Conservation (phyloP, 1,140 invertebrate species). For the Zelostemma sp. region DNA sequence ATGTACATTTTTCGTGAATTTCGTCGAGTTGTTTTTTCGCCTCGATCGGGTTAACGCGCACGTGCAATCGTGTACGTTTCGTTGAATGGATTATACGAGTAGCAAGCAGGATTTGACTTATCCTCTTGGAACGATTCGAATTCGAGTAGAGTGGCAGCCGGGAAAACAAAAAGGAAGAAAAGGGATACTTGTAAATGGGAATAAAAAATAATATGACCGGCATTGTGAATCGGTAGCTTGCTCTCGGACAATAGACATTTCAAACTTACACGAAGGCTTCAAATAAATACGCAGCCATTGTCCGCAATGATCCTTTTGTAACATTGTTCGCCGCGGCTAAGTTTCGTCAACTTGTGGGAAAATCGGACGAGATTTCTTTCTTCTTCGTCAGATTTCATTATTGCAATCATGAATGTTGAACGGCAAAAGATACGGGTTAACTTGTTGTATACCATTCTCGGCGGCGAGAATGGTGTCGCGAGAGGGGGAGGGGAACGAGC, state of each 20-base stretch:
- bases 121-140: conserved; percentile 1
- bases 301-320: conserved; percentile 22
- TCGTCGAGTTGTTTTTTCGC: too few species aligned
- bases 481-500: neutral
- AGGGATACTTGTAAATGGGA: conserved; percentile 18
- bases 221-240: conserved; percentile 15
- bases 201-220: conserved; percentile 9
- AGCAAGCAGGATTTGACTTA: conserved; percentile 10
- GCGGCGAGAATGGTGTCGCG: conserved; percentile 13
- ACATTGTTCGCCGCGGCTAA: conserved; percentile 14
- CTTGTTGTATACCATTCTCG: too few species aligned
- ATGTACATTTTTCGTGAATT: too few species aligned
- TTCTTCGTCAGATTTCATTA: too few species aligned
- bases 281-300: conserved; percentile 23
- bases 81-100: too few species aligned
- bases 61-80: too few species aligned
- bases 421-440: too few species aligned
- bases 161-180: conserved; percentile 19
- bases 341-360: conserved; percentile 17
- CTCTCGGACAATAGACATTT: conserved; percentile 29
- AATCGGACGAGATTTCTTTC: neutral
- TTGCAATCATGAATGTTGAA: too few species aligned
- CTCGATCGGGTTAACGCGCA: too few species aligned
- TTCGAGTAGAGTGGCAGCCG: conserved; percentile 4
- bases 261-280: conserved; percentile 34